Evolutionary conservation across 2,888 invertebrate genomes (phyloP).

Genomic region (Ectropis crepuscularia): DNA sequence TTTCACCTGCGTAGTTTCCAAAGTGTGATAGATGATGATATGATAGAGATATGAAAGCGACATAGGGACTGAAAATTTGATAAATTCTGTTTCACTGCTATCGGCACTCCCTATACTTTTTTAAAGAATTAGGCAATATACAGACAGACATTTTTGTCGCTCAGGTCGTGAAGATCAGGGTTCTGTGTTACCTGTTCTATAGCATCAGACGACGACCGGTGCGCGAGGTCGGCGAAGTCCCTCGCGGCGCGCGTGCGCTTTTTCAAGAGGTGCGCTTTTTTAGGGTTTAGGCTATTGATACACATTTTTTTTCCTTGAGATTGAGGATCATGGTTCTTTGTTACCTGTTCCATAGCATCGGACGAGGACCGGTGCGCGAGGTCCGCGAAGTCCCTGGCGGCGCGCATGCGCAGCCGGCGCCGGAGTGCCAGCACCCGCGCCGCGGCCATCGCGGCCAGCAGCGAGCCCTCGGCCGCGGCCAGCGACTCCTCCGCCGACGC

Average conservation of each 20-base stretch:
- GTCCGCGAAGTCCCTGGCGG: conserved; percentile 61
- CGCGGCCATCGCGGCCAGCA: conserved; percentile 60
- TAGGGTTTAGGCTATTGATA: no score
- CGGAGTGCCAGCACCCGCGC: conserved; percentile 70
- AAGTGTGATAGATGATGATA: no score
- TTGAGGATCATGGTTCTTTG: neutral
- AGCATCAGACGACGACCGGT: neutral
- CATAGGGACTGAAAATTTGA: no score
- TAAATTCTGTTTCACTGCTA: no score
- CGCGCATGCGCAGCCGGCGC: conserved; percentile 62
- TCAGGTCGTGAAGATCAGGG: no score
- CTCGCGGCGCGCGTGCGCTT: conserved; percentile 9
- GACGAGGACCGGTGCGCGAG: conserved; percentile 72
- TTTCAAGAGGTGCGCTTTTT: no score
- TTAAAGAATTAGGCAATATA: no score
- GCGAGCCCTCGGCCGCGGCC: conserved; percentile 44
- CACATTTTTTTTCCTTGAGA: no score
- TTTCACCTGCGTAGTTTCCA: no score
- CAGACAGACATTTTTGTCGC: no score
- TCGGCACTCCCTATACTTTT: no score
- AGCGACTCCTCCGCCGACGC: conserved; percentile 43
- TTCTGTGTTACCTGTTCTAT: conserved; percentile 12
- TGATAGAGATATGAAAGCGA: no score
- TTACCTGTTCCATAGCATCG: conserved; percentile 71
- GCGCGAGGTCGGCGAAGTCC: conserved; percentile 8